Percentiles rank a stretch among this genome's conserved stretches.
phyloP scores from a whole-genome alignment of 2,888 invertebrate genomes.

The Archaeoteleia sp. region DNA sequence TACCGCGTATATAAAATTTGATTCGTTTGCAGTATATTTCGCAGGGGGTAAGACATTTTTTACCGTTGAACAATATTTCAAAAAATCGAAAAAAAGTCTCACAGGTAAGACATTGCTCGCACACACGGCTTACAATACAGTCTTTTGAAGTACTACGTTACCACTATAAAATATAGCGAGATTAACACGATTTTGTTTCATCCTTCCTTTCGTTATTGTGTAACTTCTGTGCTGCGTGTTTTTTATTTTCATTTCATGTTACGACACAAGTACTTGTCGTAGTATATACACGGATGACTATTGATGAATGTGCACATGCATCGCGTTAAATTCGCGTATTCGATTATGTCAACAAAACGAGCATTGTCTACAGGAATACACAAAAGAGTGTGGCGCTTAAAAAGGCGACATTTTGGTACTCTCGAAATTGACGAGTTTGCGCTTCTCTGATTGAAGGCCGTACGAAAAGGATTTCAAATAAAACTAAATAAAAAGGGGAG shows the following conservation, averaged over 20 bases:
- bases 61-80: no score
- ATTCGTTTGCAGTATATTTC: no score
- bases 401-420: no score
- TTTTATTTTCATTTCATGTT: neutral
- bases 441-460: neutral
- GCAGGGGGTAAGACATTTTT: no score
- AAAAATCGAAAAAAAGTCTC: no score
- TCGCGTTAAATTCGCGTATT: neutral
- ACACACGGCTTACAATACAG: neutral
- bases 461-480: conserved; percentile 7
- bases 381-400: conserved; percentile 1
- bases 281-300: neutral
- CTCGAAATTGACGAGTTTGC: no score
- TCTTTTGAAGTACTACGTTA: neutral
- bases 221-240: neutral
- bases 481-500: neutral
- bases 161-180: neutral
- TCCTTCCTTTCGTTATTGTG: neutral
- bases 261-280: neutral
- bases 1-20: no score
- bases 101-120: no score
- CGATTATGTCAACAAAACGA: neutral
- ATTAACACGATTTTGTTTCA: neutral
- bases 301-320: neutral
- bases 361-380: no score